Evolutionary conservation across 1,140 invertebrate species (phyloP), one percentile per base, ranked within the genome.

Genomic region (Bombus pyrosoma): DNA sequence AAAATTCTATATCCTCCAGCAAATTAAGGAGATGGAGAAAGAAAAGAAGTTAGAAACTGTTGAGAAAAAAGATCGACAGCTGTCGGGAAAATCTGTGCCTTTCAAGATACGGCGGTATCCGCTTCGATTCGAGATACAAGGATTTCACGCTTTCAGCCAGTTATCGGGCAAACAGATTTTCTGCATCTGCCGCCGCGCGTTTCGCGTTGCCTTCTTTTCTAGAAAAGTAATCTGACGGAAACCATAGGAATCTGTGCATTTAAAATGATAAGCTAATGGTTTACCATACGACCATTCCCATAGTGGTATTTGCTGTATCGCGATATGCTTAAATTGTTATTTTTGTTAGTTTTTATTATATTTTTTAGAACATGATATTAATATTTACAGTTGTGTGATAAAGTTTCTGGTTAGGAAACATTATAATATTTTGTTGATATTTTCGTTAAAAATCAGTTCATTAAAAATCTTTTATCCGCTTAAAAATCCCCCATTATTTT

Each of bases 41-140:
- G 64, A 66, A 66, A 22, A 43, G 74, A 73, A 62, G 53, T 76
- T 39, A 69, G 62, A 37, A 39, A 37, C 47, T 79, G 57, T 83
- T 83, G 71, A 66, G 59, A 69, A 89, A 69, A 66, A 57, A 64
- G 79, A 81, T 77, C 69, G 78, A 88, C 87, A 83, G 80, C 84
- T 86, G 83, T 74, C 80, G 69, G 68, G 34, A 76, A 86, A 86
- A 85, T 83, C 75, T 86, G 66, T 69, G 41, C 79, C 64, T 66
- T 79, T 85, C 78, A 34, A 79, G 81, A 84, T 82, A 81, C 82
- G 81, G 47, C 68, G 66, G 39, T 85, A 86, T 88, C 78, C 72
- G 69, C 47, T 85, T 68, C 81, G 75, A 87, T 86, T 85, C 82
- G 64, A 81, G 78, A 86, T 81, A 87, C 78, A 71, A 76, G 34